A percentile compares a stretch with the other conserved stretches of the same genome.
These are phyloP conservation scores for Pomatorhinus ruficollis DNA, from an alignment of 2,113 vertebrate genomes.

Conservation along the genomic window DNA sequence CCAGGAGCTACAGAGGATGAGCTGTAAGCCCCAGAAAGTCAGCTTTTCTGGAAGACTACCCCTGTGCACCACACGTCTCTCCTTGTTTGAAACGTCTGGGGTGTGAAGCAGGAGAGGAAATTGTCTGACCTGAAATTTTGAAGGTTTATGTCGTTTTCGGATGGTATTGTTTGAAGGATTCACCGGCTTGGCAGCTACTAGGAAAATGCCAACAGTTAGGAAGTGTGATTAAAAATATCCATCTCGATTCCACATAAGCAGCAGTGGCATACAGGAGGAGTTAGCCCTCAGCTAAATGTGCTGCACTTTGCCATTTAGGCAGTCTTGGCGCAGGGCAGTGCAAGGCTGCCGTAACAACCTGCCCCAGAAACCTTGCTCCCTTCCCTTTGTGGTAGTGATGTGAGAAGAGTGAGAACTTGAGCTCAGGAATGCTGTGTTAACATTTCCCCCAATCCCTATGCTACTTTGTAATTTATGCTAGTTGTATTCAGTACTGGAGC, in stretches of 20 bases:
- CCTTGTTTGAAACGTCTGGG: neutral
- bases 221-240: rapidly evolving
- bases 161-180: neutral
- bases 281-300: neutral
- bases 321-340: neutral
- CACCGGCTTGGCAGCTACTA: neutral
- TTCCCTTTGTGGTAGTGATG: neutral
- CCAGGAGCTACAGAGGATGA: neutral
- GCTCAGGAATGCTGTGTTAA: neutral
- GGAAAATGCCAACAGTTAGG: neutral
- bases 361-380: neutral
- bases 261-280: neutral
- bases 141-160: neutral
- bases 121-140: neutral
- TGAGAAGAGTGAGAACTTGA: neutral
- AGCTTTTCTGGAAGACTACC: neutral
- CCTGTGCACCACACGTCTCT: neutral
- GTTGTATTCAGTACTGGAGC: neutral
- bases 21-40: neutral
- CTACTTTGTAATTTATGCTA: neutral
- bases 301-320: neutral
- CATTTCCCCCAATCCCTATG: neutral
- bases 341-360: neutral
- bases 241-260: neutral
- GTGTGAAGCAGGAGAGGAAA: neutral